Evolutionary conservation across 2,888 invertebrate species (phyloP).

Genomic region (Cerastoderma edule): DNA sequence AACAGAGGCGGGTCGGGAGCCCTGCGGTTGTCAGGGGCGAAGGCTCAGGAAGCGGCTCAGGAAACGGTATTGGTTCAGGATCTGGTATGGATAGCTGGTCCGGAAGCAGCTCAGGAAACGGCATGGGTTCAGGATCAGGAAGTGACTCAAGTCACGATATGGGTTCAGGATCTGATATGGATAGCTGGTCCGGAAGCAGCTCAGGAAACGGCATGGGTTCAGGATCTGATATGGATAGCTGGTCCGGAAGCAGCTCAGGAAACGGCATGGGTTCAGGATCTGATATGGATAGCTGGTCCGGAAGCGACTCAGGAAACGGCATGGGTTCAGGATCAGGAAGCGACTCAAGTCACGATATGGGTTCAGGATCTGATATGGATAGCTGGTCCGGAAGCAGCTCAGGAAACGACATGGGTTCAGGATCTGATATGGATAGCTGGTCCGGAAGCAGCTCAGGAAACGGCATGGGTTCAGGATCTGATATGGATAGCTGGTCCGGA

Average conservation of each 20-base stretch:
- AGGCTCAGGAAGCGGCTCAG: not conserved
- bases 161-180: not conserved
- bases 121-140: not conserved
- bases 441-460: not conserved
- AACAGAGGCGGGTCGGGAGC: not conserved
- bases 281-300: too few species aligned
- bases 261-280: not conserved
- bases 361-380: not conserved
- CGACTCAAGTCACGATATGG: not conserved
- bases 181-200: too few species aligned
- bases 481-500: not conserved
- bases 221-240: not conserved
- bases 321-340: not conserved
- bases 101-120: not conserved
- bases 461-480: too few species aligned
- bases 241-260: not conserved
- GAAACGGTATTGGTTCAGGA: not conserved
- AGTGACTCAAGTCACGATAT: not conserved
- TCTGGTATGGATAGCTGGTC: not conserved
- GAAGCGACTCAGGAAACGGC: not conserved
- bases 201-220: too few species aligned
- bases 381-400: not conserved
- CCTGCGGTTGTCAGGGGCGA: not conserved
- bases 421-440: not conserved
- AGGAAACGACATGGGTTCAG: not conserved